Base-by-base conservation (phyloP, 2,797 vertebrate genomes). In the Scyliorhinus canicula region DNA sequence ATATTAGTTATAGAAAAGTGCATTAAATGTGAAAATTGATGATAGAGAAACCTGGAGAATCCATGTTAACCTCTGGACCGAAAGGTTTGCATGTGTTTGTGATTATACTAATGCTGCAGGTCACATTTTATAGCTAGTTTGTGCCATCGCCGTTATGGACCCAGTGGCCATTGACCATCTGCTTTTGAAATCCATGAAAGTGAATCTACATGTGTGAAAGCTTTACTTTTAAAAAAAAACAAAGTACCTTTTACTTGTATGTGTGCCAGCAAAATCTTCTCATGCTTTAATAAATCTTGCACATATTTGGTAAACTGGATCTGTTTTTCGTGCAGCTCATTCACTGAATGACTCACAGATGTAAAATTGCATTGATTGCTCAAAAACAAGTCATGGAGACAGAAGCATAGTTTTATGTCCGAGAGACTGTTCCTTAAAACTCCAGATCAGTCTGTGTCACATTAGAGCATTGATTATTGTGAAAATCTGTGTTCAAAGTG, bases 161-260 rank as follows among this genome's bases (percentile, higher is more conserved):
- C 67, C 93, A 94, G 67, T 94, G 67, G 93, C 67, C 93, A 94
- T 52, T 94, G 93, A 94, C 93, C 93, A 94, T 94, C 93, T 94
- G 93, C 93, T 94, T 71, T 94, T 94, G 93, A 94, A 94, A 94
- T 74, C 67, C 93, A 94, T 94, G 93, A 94, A 94, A 94, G 93
- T 94, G 67, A 44, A 94, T 94, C 67, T 94, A 94, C 93, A 94
- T 94, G 93, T 94, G 93, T 94, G 93, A 94, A 94, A 74, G 93
- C 44, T 71, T 94, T 93, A 50, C 31, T 57, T n/a, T 19, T 11
- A 12, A 74, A 74, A 69, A 67, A 74, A 67, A 93, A 93, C 90
- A 93, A 93, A 93, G 93, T 94, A 94, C 93, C 67, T 94, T 94
- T 94, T 65, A 65, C 60, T 94, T 69, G 93, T 71, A 74, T 74